phyloP scores from a whole-genome alignment of 2,797 vertebrate species.

The Sebastes jordani region DNA sequence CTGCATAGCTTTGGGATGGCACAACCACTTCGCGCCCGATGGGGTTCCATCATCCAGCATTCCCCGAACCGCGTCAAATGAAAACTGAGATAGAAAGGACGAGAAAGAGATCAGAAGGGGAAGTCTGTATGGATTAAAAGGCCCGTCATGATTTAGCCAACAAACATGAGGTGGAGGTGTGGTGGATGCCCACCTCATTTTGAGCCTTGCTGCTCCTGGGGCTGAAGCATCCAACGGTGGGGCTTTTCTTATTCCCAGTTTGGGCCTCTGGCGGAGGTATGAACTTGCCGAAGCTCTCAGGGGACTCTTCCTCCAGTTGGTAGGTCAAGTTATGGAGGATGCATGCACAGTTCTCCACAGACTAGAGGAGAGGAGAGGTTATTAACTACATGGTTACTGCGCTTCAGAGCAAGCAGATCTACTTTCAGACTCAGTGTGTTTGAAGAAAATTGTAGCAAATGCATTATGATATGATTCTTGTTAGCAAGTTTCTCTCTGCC shows the following conservation, averaged over 20 bases:
- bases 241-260: constrained; percentile 70
- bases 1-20: constrained; percentile 86
- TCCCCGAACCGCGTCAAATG: constrained; percentile 52
- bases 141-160: not conserved
- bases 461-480: not conserved
- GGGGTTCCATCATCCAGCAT: constrained; percentile 79
- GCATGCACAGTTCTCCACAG: constrained; percentile 94
- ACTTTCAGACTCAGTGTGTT: not conserved
- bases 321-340: constrained; percentile 94
- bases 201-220: constrained; percentile 85
- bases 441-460: not conserved
- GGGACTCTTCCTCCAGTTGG: constrained; percentile 87
- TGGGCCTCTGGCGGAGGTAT: constrained; percentile 42
- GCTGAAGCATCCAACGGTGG: constrained; percentile 89
- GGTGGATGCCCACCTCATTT: constrained; percentile 24
- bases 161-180: not conserved
- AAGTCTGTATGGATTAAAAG: not conserved
- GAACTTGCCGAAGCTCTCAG: constrained; percentile 82
- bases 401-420: not conserved
- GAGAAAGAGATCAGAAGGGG: not conserved
- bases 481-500: not conserved
- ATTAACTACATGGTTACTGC: not conserved
- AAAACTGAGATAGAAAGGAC: constrained; percentile 64
- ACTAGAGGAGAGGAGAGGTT: constrained; percentile 72
- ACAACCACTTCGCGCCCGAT: constrained; percentile 84